Evolutionary conservation across 2,888 invertebrate species (phyloP), one percentile per base, ranked within the genome.

Genomic region (Lathronympha strigana): DNA sequence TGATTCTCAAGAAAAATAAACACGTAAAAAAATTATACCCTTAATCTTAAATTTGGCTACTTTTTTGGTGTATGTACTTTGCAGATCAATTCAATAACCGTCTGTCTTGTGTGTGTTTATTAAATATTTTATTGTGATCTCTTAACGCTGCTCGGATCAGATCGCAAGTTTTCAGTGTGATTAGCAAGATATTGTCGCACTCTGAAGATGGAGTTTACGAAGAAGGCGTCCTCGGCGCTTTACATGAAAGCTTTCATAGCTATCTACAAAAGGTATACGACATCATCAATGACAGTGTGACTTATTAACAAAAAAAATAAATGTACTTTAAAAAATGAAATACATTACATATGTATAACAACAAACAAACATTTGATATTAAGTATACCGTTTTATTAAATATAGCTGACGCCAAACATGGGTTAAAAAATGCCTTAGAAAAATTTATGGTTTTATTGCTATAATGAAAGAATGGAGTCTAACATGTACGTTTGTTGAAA

Each of bases 91-190:
- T 19, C 40, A 45, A 21, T 21, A 4, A 21, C 11, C 2, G 9
- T 1, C 19, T 21, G 0, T 21, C 13, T 2, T 23, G 4, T 47
- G 13, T 25, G 36, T 11, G 17, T 17, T 45, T 15, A 9, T 17
- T 53, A 45, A 53, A 62, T 36, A 8, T 33, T 45, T 23, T 38
- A 2, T 49, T 63, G 49, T 63, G 49, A 63, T 50, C 51, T 51
- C 21, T 63, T 50, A 50, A 82, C 69, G 86, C 86, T 83, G 84
- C 87, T 66, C 51, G 86, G 86, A 82, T 50, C 72, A 95, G 95
- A 84, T 96, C 97, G 67, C 97, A 97, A 87, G 98, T 99, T 9
- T 98, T 99, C 87, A 98, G 96, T 79, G 98, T 98, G 82, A 98
- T 99, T 76, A 98, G 98, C 80, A 97, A 98, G 91, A 98, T 98